Conservation (phyloP, 1,140 invertebrate species). For the Bilobella aurantiaca region DNA sequence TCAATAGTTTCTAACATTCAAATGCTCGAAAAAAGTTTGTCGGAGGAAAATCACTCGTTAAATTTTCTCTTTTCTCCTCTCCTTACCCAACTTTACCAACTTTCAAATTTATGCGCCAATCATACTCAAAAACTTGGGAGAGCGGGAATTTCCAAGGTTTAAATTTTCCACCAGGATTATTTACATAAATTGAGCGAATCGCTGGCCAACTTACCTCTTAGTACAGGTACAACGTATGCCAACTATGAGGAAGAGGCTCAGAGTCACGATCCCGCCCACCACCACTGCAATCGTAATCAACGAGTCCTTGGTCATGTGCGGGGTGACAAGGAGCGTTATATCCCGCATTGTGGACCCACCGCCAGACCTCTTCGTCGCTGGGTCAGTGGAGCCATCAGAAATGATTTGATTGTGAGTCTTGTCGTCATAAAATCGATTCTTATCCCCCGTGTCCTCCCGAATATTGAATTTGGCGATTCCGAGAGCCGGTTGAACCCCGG, state of each 20-base stretch:
- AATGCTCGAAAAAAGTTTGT: too few relatives aligned
- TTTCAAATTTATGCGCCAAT: too few relatives aligned
- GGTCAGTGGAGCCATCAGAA: conserved; percentile 33
- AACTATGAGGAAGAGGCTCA: conserved; percentile 30
- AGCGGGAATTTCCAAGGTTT: too few relatives aligned
- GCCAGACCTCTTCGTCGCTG: conserved; percentile 25
- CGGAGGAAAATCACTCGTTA: too few relatives aligned
- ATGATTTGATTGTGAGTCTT: conserved; percentile 31
- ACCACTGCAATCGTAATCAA: conserved; percentile 30
- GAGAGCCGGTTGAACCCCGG: conserved; percentile 33
- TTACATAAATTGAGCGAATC: too few relatives aligned
- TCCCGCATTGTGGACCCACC: conserved; percentile 14
- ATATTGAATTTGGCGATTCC: conserved; percentile 35
- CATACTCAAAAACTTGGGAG: too few relatives aligned
- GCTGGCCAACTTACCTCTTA: too few relatives aligned
- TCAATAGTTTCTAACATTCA: too few relatives aligned
- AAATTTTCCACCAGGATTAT: too few relatives aligned
- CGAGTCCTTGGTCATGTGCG: conserved; percentile 34
- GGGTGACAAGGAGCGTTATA: conserved; percentile 26
- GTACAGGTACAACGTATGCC: conserved; percentile 33
- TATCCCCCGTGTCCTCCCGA: conserved; percentile 1
- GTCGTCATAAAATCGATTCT: conserved; percentile 25
- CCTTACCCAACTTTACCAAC: too few relatives aligned
- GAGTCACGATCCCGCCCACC: conserved; percentile 22
- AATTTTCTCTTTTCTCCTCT: too few relatives aligned